A percentile compares a stretch with the other conserved stretches of the same genome.
These are phyloP conservation scores for Scotopteryx bipunctaria DNA, from an alignment of 2,888 invertebrate species.

Conservation along the genomic window DNA sequence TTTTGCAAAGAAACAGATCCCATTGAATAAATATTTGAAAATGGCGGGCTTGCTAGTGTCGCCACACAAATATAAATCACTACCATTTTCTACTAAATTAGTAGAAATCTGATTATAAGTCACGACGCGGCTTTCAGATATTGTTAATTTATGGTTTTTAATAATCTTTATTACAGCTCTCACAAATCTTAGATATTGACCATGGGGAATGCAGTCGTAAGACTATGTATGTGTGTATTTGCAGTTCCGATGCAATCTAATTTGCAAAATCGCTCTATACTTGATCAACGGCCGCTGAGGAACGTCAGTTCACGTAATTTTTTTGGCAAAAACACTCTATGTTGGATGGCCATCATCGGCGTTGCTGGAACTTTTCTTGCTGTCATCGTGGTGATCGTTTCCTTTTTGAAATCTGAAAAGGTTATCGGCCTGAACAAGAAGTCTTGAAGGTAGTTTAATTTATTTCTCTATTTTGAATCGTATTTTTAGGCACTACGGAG, in stretches of 20 bases:
- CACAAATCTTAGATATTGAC: too few species aligned
- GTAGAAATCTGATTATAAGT: neutral
- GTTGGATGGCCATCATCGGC: slow-evolving; percentile 9
- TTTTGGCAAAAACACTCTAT: slow-evolving; percentile 5
- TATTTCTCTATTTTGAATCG: too few species aligned
- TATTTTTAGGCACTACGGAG: too few species aligned
- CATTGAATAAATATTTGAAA: neutral
- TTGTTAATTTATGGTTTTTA: too few species aligned
- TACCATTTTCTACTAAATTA: neutral
- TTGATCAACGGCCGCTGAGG: slow-evolving; percentile 1
- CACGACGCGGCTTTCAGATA: too few species aligned
- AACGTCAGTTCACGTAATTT: slow-evolving; percentile 8
- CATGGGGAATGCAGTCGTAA: neutral
- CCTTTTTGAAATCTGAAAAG: slow-evolving; percentile 6
- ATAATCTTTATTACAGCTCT: neutral
- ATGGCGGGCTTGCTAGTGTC: neutral
- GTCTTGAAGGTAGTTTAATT: too few species aligned
- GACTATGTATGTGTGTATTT: slow-evolving; percentile 11
- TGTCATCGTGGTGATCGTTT: slow-evolving; percentile 2
- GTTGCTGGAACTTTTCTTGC: slow-evolving; percentile 3
- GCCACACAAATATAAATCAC: neutral
- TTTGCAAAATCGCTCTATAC: neutral
- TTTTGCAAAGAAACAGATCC: too few species aligned
- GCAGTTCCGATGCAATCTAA: slow-evolving; percentile 6
- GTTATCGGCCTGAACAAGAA: neutral